A percentile compares a stretch with the other conserved stretches of the same genome.
These are phyloP conservation scores for Junco hyemalis DNA, from an alignment of 2,113 vertebrate species.

Conservation along the genomic window DNA sequence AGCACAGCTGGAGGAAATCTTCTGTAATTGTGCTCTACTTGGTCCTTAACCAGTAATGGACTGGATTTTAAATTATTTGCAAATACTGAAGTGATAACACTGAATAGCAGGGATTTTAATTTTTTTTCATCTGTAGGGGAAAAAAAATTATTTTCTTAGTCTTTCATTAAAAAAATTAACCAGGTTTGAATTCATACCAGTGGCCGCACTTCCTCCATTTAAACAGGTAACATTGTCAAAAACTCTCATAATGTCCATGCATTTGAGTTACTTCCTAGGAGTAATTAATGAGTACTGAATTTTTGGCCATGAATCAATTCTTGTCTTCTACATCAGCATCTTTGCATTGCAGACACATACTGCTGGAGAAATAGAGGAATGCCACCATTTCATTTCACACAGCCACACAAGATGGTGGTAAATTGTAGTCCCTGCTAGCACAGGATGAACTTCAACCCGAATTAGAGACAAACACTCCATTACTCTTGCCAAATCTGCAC, in stretches of 20 bases:
- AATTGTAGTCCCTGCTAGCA: neutral
- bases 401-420: neutral
- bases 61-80: neutral
- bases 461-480: neutral
- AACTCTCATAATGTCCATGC: neutral
- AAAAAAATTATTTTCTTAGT: neutral
- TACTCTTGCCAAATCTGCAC: neutral
- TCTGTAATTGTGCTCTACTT: neutral
- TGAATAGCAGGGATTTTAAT: neutral
- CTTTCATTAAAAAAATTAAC: neutral
- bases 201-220: neutral
- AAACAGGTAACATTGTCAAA: neutral
- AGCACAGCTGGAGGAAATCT: neutral
- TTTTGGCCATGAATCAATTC: neutral
- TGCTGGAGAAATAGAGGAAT: neutral
- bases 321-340: neutral
- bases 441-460: neutral
- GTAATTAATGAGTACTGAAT: neutral
- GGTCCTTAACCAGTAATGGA: neutral
- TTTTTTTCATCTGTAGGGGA: neutral
- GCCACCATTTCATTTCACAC: neutral
- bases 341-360: neutral
- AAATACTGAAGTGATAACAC: neutral
- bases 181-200: neutral
- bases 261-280: neutral